Evolutionary conservation across 2,113 vertebrate genomes (phyloP).

Genomic region (Suricata suricatta): DNA sequence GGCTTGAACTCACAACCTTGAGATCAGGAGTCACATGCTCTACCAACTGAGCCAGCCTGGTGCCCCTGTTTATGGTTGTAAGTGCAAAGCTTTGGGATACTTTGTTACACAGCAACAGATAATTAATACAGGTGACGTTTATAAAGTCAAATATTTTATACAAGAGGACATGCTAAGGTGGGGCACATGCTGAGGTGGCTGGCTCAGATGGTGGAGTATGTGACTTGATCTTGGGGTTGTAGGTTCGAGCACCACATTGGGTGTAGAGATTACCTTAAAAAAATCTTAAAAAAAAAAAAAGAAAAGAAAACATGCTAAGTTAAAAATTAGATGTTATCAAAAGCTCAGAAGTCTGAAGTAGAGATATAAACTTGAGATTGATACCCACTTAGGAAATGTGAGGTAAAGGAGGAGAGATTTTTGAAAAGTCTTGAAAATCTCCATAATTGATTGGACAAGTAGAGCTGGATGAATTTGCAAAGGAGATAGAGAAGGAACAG

Average conservation of each 20-base stretch:
- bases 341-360: not conserved
- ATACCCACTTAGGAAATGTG: not conserved
- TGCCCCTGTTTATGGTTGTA: not conserved
- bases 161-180: not conserved
- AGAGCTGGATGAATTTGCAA: not conserved
- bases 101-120: not conserved
- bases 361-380: not conserved
- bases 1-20: not conserved
- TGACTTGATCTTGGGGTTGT: not conserved
- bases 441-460: not conserved
- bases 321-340: not conserved
- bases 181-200: not conserved
- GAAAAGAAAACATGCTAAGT: not conserved
- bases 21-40: not conserved
- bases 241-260: not conserved
- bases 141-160: not conserved
- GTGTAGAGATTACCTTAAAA: not conserved
- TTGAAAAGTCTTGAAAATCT: not conserved
- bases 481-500: not conserved
- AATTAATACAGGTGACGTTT: not conserved
- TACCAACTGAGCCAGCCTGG: not conserved
- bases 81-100: not conserved
- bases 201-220: not conserved
- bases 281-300: not conserved
- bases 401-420: not conserved